These are phyloP conservation scores for Bombus fervidus DNA, from an alignment of 1,140 invertebrate genomes.

Conservation along the genomic window DNA sequence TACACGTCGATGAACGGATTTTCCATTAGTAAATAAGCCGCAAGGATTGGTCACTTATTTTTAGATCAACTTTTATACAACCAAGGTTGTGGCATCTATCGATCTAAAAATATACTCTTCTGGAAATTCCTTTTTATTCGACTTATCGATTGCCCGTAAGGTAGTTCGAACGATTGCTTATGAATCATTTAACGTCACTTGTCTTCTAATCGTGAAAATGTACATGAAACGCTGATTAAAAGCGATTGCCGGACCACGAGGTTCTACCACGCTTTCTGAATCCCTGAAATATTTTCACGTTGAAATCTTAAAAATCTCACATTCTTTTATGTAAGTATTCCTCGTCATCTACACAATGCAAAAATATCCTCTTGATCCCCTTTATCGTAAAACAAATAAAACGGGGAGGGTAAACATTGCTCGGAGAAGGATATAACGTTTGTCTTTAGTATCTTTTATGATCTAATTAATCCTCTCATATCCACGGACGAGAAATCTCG, in stretches of 20 bases:
- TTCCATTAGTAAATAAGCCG: slow-evolving; percentile 36
- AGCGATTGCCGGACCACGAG: background rate
- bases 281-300: background rate
- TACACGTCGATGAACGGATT: slow-evolving; percentile 31
- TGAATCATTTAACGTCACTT: background rate
- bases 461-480: background rate
- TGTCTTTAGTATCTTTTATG: background rate
- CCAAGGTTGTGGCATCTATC: slow-evolving; percentile 35
- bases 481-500: background rate
- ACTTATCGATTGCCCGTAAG: slow-evolving; percentile 10
- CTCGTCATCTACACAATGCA: no score
- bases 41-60: slow-evolving; percentile 26
- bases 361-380: background rate
- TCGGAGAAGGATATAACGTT: background rate
- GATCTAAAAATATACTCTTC: slow-evolving; percentile 25
- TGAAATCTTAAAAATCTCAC: background rate
- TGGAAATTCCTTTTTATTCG: slow-evolving; percentile 33
- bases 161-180: background rate
- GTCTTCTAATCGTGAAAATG: background rate
- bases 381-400: background rate
- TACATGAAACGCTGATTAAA: background rate
- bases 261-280: background rate
- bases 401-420: background rate
- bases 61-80: slow-evolving; percentile 29
- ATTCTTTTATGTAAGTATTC: background rate